Evolutionary conservation across 2,113 vertebrate species (phyloP).

Genomic region (Nannospalax galili): DNA sequence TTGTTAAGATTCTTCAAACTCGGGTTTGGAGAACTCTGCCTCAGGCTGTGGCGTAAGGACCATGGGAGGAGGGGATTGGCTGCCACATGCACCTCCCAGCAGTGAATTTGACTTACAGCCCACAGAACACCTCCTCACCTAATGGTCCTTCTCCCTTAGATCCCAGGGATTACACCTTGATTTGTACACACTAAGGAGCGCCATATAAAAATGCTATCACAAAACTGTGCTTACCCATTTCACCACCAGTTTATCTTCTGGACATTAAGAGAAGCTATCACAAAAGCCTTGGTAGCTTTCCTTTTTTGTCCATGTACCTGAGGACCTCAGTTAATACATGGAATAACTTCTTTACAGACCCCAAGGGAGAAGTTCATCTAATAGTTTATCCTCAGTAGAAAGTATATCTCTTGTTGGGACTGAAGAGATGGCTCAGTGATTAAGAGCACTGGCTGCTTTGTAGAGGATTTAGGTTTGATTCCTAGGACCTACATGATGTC

Average conservation of each 20-base stretch:
- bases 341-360: background rate
- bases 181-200: background rate
- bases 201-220: background rate
- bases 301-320: background rate
- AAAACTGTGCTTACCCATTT: background rate
- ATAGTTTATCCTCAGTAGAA: background rate
- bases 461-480: too few relatives aligned
- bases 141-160: too few relatives aligned
- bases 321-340: background rate
- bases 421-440: too few relatives aligned
- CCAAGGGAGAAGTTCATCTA: background rate
- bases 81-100: too few relatives aligned
- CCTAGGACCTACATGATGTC: too few relatives aligned
- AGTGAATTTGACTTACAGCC: too few relatives aligned
- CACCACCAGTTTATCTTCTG: background rate
- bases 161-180: background rate
- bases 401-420: background rate
- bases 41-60: too few relatives aligned
- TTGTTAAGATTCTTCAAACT: too few relatives aligned
- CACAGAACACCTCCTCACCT: too few relatives aligned
- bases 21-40: too few relatives aligned
- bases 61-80: too few relatives aligned
- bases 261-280: background rate
- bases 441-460: too few relatives aligned
- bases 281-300: background rate